Base-by-base conservation (phyloP, 2,113 vertebrate species). In the Cygnus atratus region DNA sequence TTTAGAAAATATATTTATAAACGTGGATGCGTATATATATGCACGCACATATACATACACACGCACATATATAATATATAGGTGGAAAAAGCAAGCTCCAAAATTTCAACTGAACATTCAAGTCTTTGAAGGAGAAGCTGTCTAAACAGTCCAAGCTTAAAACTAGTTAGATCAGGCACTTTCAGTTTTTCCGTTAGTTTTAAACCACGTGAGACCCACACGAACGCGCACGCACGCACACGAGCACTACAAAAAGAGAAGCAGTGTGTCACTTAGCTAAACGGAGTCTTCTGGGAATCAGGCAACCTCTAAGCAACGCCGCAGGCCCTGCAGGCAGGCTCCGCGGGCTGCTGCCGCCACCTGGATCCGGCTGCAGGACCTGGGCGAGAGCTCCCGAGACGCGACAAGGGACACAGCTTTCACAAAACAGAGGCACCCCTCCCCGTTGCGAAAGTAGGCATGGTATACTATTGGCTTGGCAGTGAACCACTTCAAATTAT, bases 401-500 rank as follows among this genome's bases (percentile, higher is more conserved):
- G 76, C 75, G 94, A 91, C 91, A 97, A 98, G 97, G 97, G 97
- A 98, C 97, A 76, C 68, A 80, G 95, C 95, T 96, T 96, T 94
- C 97, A 94, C 97, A 86, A 95, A 92, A 96, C 87, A 50, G 97
- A 98, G 97, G 94, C 96, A 87, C 96, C 98, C 98, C 97, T 97
- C 96, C 96, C 74, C 73, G 95, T 95, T 86, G 97, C 95, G 96
- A 94, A 94, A 98, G 98, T 97, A 98, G 98, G 98, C 98, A 97
- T 98, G 98, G 98, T 98, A 93, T 98, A 92, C 97, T 98, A 98
- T 98, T 98, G 98, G 98, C 98, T 99, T 99, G 99, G 99, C 99
- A 99, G 99, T 99, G 99, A 99, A 99, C 99, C 99, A 99, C 98
- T 99, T 99, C 98, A 98, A 99, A 99, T 99, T 98, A 98, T 98